Evolutionary conservation across 2,113 vertebrate species (phyloP).

Genomic region (Spermophilus dauricus): DNA sequence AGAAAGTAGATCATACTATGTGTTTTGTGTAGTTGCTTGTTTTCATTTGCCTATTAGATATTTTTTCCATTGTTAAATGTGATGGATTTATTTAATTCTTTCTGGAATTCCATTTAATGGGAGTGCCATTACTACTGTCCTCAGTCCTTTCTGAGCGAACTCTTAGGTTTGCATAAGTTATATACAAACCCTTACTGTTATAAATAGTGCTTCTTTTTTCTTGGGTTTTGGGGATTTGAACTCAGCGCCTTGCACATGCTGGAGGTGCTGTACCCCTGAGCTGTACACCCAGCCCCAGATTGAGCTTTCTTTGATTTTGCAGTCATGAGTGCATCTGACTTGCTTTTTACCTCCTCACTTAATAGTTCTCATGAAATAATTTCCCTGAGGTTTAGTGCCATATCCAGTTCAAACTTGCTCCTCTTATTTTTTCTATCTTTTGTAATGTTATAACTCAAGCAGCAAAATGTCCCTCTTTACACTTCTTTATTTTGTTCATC

Average conservation of each 20-base stretch:
- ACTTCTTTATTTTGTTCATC: background rate
- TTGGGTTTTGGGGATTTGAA: background rate
- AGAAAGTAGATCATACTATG: background rate
- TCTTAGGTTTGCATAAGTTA: background rate
- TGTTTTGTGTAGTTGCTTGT: background rate
- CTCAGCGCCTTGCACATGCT: background rate
- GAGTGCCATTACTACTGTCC: background rate
- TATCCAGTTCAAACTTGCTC: conserved; percentile 35
- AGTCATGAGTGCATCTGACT: background rate
- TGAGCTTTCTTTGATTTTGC: conserved; percentile 28
- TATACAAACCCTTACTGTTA: background rate
- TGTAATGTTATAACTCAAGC: background rate
- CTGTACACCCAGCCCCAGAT: background rate
- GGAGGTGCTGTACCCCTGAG: background rate
- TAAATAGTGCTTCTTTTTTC: background rate
- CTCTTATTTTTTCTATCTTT: background rate
- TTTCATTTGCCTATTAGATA: background rate
- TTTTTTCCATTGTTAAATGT: background rate
- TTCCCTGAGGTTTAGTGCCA: conserved; percentile 50
- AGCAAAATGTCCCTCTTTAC: background rate
- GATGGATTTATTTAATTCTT: background rate
- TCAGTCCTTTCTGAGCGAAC: background rate
- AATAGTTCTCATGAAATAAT: conserved; percentile 62
- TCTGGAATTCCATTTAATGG: background rate
- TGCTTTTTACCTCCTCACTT: background rate